These are phyloP conservation scores for Ctenomys sociabilis DNA, from an alignment of 2,113 vertebrate genomes.

Conservation along the genomic window DNA sequence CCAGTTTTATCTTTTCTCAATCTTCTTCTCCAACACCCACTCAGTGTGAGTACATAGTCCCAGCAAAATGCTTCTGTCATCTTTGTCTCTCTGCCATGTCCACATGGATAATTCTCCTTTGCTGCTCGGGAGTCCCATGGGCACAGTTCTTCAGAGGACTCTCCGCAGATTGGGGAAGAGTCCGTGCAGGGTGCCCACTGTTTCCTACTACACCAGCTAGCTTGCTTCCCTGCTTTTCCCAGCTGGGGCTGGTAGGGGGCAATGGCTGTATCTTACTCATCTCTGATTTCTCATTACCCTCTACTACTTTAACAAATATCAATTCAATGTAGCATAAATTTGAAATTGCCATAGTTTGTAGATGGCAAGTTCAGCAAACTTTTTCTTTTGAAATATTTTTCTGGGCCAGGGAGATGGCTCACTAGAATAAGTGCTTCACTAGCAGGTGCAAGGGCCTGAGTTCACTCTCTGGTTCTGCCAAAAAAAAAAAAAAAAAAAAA, in stretches of 20 bases:
- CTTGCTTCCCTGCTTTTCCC: not conserved
- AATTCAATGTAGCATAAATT: constrained; percentile 27
- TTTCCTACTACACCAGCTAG: not conserved
- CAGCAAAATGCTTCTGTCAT: not conserved
- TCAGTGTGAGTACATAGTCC: not conserved
- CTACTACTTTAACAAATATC: constrained; percentile 26
- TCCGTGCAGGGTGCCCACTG: not conserved
- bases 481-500: no score
- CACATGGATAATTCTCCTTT: not conserved
- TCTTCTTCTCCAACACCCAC: not conserved
- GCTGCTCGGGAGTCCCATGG: not conserved
- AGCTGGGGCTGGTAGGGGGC: not conserved
- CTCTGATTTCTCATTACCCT: not conserved
- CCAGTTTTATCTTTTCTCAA: not conserved
- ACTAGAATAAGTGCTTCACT: no score
- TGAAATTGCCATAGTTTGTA: constrained; percentile 42
- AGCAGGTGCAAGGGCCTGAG: no score
- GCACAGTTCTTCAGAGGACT: not conserved
- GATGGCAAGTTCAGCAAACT: constrained; percentile 6
- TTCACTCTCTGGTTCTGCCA: no score
- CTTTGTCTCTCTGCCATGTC: not conserved
- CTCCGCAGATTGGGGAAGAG: not conserved
- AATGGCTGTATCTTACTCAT: not conserved
- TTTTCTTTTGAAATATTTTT: not conserved
- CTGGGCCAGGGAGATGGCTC: no score